A percentile compares a stretch with the other conserved stretches of the same genome.
These are phyloP conservation scores for Acleris laterana DNA, from an alignment of 2,888 invertebrate species.

Conservation along the genomic window DNA sequence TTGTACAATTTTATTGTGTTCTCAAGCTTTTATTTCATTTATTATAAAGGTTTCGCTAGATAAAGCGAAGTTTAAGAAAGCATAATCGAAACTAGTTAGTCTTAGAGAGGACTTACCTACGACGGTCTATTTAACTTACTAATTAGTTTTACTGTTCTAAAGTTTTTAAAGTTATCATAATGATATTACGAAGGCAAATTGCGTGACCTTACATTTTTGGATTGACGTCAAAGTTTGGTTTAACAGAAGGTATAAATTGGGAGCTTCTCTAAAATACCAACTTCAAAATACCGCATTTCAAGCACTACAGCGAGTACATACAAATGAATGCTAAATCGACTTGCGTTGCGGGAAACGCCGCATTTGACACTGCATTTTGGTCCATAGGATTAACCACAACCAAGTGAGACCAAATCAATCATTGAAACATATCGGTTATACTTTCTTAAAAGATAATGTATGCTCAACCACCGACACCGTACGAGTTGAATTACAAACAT, in stretches of 20 bases:
- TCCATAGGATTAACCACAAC: too few species aligned
- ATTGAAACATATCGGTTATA: not conserved
- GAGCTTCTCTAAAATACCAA: too few species aligned
- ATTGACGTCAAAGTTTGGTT: not conserved
- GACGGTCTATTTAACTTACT: constrained; percentile 13
- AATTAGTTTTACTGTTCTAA: constrained; percentile 26
- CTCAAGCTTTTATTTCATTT: constrained; percentile 45
- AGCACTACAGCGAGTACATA: too few species aligned
- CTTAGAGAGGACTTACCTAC: constrained; percentile 9
- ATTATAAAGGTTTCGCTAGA: constrained; percentile 8
- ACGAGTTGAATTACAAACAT: constrained; percentile 17
- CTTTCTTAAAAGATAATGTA: not conserved
- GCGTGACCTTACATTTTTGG: not conserved
- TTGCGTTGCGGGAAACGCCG: not conserved
- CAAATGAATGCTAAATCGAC: too few species aligned
- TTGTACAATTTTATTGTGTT: constrained; percentile 60
- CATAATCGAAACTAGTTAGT: constrained; percentile 28
- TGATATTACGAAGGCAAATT: not conserved
- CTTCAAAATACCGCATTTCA: too few species aligned
- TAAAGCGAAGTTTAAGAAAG: constrained; percentile 21
- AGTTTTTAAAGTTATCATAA: constrained; percentile 18
- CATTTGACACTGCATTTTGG: not conserved
- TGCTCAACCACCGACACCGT: not conserved
- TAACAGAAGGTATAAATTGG: not conserved
- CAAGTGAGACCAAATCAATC: not conserved